Base-by-base conservation (phyloP, 1,140 invertebrate genomes). In the Harpegnathos saltator region DNA sequence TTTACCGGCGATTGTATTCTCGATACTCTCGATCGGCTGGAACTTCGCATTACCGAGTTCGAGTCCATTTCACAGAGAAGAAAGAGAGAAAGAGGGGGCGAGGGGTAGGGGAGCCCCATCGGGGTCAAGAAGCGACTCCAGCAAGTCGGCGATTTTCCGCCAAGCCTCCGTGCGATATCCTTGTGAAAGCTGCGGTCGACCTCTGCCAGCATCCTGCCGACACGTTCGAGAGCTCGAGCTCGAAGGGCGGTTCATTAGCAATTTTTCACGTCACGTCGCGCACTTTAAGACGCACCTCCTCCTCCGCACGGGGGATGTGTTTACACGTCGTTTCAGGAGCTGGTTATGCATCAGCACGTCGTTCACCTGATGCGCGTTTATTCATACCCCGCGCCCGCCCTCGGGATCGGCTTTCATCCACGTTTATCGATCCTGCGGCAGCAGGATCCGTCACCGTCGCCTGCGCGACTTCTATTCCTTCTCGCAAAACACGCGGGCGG, bases 381-480 rank as follows among this genome's bases (percentile, higher is more conserved):
- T 58, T 48, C 75, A 29, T 80, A 44, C 26, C 48, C 24, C 38
- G 58, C 38, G 72, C 19, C 19, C 52, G 75, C 58, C 75, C 56
- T 80, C 75, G 75, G 59, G 75, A 80, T 80, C 52, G 65, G 65
- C n/a, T 48, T 59, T 24, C 71, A 80, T 69, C 69, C 33, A 71
- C 38, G 69, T 80, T 58, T 80, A 80, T 80, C 65, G 75, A 80
- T 71, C 75, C 58, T 71, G 71, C 75, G 71, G 33, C 65, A 80
- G 75, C 75, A 44, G 38, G 5, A 5, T 5, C 38, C 0, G 38
- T 9, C 63, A 58, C 75, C 33, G 15, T 14, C 63, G 19, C 33
- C 73, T 11, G 48, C 59, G 3, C 38, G 65, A 71, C 52, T 80
- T 80, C 71, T 80, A 80, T 58, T 80, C 69, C 52, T 80, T 69